Percentiles rank a stretch among this genome's conserved stretches.
These are phyloP conservation scores for Distichodus sexfasciatus DNA, from an alignment of 2,797 vertebrate genomes.

Conservation along the genomic window DNA sequence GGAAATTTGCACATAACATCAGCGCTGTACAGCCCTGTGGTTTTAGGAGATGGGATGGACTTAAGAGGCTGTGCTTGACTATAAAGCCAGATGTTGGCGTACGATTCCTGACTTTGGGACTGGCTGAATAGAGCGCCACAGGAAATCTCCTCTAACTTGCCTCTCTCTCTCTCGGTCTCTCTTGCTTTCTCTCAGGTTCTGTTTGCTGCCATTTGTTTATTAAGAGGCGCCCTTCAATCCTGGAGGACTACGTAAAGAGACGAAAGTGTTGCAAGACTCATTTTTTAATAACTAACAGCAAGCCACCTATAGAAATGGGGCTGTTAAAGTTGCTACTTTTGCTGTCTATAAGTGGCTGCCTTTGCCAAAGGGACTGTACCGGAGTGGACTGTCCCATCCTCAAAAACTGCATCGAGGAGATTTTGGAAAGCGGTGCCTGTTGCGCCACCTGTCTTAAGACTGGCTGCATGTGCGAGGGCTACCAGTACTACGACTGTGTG, in stretches of 20 bases:
- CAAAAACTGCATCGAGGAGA: slow-evolving; percentile 86
- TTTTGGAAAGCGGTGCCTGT: slow-evolving; percentile 78
- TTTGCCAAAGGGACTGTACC: slow-evolving; percentile 81
- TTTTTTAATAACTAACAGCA: slow-evolving; percentile 31
- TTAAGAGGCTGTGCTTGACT: slow-evolving; percentile 52
- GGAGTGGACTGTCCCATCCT: slow-evolving; percentile 76
- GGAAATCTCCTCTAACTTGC: slow-evolving; percentile 66
- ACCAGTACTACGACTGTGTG: slow-evolving; percentile 94
- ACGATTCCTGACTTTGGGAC: slow-evolving; percentile 47
- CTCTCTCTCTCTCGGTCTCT: slow-evolving; percentile 42
- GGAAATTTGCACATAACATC: slow-evolving; percentile 47
- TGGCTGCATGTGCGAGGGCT: slow-evolving; percentile 90
- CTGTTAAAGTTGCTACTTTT: slow-evolving; percentile 57
- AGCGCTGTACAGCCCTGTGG: slow-evolving; percentile 39
- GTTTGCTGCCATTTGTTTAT: slow-evolving; percentile 21
- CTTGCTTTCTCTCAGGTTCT: slow-evolving; percentile 58
- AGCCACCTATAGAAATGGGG: slow-evolving; percentile 38
- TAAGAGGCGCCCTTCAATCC: slow-evolving; percentile 34
- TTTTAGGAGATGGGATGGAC: slow-evolving; percentile 52
- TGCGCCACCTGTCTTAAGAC: slow-evolving; percentile 82
- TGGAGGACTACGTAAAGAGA: slow-evolving; percentile 46
- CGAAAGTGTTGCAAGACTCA: slow-evolving; percentile 23
- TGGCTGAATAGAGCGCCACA: slow-evolving; percentile 64
- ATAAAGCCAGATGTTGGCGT: slow-evolving; percentile 61
- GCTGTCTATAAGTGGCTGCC: slow-evolving; percentile 36